Base-by-base conservation (phyloP, 2,797 vertebrate species). In the Pterois miles region DNA sequence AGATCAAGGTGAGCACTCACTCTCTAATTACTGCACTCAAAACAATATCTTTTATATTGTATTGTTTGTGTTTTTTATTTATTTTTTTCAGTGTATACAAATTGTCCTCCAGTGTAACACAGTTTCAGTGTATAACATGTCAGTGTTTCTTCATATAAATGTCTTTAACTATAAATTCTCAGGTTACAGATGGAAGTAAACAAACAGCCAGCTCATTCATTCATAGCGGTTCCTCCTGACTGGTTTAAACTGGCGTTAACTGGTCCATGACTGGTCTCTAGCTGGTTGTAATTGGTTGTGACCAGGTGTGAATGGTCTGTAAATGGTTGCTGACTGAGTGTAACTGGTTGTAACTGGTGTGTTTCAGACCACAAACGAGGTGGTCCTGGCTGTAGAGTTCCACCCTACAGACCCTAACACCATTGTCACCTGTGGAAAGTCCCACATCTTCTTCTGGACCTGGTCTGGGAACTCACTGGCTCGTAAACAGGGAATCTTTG, bases 361-460 rank as follows among this genome's bases (percentile, higher is more conserved):
- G 16, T 65, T 78, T 66, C 89, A 99, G 98, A 97, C 96, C 78
- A 99, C 98, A 65, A 99, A 98, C 69, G 98, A 99, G 93, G 97
- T 99, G 88, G 98, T 99, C 69, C 93, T 99, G 86, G 95, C 92
- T 2, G 96, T 99, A 84, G 98, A 99, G 90, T 99, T 98, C 84
- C 98, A 99, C 89, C 98, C 98, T 36, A 97, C 97, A 0, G 98
- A 99, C 65, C 95, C 96, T 58, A 96, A 96, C 93, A 97, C 96
- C 76, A 98, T 99, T 54, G 96, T 99, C 86, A 99, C 98, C 12
- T 99, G 97, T 80, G 98, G 98, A 20, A 99, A 99, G 94, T 99
- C 97, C 59, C 98, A 99, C 94, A 98, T 99, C 89, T 99, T 99
- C 94, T 99, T 99, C 95, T 99, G 98, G 98, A 98, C 97, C 64